Percentiles rank a stretch among this genome's conserved stretches.
phyloP scores from a whole-genome alignment of 2,888 invertebrate species.

The Lasioglossum vierecki region DNA sequence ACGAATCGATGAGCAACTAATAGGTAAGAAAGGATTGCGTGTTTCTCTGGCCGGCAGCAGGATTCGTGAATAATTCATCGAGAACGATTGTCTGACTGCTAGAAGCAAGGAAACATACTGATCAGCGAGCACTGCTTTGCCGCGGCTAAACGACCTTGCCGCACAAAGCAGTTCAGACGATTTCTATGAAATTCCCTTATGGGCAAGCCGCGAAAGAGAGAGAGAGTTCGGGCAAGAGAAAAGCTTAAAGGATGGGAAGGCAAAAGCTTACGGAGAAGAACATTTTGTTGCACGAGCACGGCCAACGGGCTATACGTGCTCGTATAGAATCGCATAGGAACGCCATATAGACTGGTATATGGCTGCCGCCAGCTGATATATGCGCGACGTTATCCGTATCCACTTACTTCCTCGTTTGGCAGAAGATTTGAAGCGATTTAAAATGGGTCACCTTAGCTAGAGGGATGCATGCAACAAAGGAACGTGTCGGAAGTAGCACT shows the following conservation, averaged over 20 bases:
- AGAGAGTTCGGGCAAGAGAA: background rate
- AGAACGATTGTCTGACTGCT: constrained; percentile 34
- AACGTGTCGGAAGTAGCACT: constrained; percentile 46
- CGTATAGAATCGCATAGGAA: constrained; percentile 54
- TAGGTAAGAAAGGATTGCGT: background rate
- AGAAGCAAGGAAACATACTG: constrained; percentile 31
- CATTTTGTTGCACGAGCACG: constrained; percentile 51
- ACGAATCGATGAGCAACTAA: constrained; percentile 16
- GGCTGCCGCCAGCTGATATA: constrained; percentile 74
- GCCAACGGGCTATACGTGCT: constrained; percentile 47
- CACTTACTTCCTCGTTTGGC: constrained; percentile 77
- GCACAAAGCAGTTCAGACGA: constrained; percentile 38
- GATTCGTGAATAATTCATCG: constrained; percentile 15
- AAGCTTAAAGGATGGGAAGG: background rate
- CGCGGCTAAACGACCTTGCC: constrained; percentile 37
- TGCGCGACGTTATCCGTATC: constrained; percentile 73
- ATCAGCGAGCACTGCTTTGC: constrained; percentile 34
- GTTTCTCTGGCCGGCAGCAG: background rate
- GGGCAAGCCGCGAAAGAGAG: constrained; percentile 23
- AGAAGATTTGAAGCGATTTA: constrained; percentile 68
- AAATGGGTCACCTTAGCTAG: constrained; percentile 69
- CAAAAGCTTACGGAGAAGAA: constrained; percentile 36
- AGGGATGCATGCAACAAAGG: constrained; percentile 38
- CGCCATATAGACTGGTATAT: constrained; percentile 78
- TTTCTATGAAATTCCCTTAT: constrained; percentile 46